Evolutionary conservation across 2,113 vertebrate species (phyloP), one percentile per base, ranked within the genome.

Genomic region (Atrichornis clamosus): DNA sequence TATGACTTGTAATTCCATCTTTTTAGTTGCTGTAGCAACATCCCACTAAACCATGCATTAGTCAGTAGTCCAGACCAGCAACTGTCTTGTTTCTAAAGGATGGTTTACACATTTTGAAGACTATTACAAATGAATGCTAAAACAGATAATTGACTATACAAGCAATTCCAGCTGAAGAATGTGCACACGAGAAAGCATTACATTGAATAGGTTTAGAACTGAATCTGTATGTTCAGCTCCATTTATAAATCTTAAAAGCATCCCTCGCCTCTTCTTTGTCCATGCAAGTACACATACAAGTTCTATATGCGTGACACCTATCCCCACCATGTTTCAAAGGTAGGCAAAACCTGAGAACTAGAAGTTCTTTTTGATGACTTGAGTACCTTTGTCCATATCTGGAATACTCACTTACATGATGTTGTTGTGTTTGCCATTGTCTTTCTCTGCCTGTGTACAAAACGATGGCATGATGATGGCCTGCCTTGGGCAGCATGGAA

Each of bases 11-110:
- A 84, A 74, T 86, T 96, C 69, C 74, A 79, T 85, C 83, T 80
- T 86, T 63, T 67, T 63, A 52, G 92, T 93, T 96, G 82, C 95
- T 93, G 63, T 88, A 83, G 90, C 90, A 96, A 96, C 85, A 49
- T 86, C 72, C 75, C 56, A 47, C 55, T 90, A 65, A 94, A 80
- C 60, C 63, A 44, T 9, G 4, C 22, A 63, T 90, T 96, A 90
- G 55, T 94, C 63, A 70, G 55, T 80, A 69, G 68, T 92, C 90
- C 69, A 67, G 37, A 53, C 68, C 64, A 90, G 68, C 11, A 68
- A 77, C 67, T 80, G 39, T 60, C 68, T 67, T 84, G 19, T 81
- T 84, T 74, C 75, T 78, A 42, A 79, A 55, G 20, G 35, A 83
- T 81, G 44, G 75, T 64, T 96, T 90, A 47, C 59, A 59, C 35